Evolutionary conservation across 2,888 invertebrate genomes (phyloP).

Genomic region (Amitus sp.): DNA sequence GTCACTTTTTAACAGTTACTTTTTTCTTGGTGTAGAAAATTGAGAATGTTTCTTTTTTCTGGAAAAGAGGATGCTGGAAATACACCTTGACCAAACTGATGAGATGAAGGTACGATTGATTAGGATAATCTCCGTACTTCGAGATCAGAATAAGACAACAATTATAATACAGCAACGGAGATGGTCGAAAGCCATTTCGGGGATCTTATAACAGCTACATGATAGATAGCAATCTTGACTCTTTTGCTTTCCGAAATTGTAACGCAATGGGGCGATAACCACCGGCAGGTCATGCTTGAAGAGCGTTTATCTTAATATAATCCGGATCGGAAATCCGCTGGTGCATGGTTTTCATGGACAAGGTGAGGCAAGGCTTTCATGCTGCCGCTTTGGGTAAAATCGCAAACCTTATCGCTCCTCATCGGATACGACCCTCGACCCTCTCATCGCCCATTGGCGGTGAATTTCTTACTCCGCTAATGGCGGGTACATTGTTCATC

Average conservation of each 20-base stretch:
- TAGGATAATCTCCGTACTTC: too few species aligned
- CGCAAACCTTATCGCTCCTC: slow-evolving; percentile 53
- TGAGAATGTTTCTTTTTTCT: too few species aligned
- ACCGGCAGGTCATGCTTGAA: slow-evolving; percentile 44
- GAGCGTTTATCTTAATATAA: slow-evolving; percentile 61
- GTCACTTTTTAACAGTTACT: too few species aligned
- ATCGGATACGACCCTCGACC: slow-evolving; percentile 53
- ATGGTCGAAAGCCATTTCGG: neutral
- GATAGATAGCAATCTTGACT: slow-evolving; percentile 25
- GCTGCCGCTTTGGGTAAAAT: slow-evolving; percentile 57
- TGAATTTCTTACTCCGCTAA: slow-evolving; percentile 51
- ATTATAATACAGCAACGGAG: neutral
- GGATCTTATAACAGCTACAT: neutral
- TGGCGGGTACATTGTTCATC: slow-evolving; percentile 40
- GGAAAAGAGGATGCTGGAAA: too few species aligned
- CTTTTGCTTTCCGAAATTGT: slow-evolving; percentile 53
- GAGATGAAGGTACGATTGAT: too few species aligned
- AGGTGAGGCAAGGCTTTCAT: slow-evolving; percentile 48
- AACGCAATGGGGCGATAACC: slow-evolving; percentile 47
- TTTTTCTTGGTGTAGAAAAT: too few species aligned
- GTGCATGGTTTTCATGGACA: slow-evolving; percentile 39
- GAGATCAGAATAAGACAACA: too few species aligned
- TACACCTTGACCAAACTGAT: too few species aligned
- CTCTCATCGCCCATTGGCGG: slow-evolving; percentile 55
- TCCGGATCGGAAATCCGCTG: slow-evolving; percentile 59